These are phyloP conservation scores for Apolygus lucorum DNA, from an alignment of 1,140 invertebrate species.

Conservation along the genomic window DNA sequence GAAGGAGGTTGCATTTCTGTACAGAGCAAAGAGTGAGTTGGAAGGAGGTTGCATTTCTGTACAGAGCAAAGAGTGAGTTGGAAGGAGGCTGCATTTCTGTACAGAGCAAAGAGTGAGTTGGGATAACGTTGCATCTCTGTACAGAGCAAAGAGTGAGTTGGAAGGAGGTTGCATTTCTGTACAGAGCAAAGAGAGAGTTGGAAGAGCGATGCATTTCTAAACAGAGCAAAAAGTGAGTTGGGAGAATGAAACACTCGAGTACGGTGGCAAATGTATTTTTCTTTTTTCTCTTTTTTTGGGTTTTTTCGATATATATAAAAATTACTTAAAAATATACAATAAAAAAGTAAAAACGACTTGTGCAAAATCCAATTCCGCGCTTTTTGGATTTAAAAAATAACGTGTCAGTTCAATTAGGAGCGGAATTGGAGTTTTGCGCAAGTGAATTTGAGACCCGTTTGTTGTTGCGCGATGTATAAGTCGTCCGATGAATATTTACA, in stretches of 20 bases:
- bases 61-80: too few species aligned
- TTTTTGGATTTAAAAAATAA: conserved; percentile 14
- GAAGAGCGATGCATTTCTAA: neutral
- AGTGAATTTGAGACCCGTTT: conserved; percentile 2
- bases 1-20: too few species aligned
- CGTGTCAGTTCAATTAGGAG: conserved; percentile 15
- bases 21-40: too few species aligned
- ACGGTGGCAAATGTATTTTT: conserved; percentile 30
- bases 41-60: too few species aligned
- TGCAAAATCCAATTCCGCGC: conserved; percentile 11
- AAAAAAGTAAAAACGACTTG: conserved; percentile 7
- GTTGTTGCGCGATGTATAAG: neutral
- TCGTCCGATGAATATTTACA: conserved; percentile 2
- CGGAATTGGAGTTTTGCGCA: neutral
- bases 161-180: neutral
- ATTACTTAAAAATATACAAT: conserved; percentile 23
- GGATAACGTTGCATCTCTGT: neutral
- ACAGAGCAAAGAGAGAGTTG: neutral
- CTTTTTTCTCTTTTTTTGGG: conserved; percentile 29
- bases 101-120: neutral
- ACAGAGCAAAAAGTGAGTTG: neutral
- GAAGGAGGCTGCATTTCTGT: neutral
- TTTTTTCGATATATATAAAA: conserved; percentile 27
- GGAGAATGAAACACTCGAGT: conserved; percentile 10
- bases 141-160: neutral